Conservation (phyloP, 1,140 invertebrate genomes). For the Prorops nasuta region DNA sequence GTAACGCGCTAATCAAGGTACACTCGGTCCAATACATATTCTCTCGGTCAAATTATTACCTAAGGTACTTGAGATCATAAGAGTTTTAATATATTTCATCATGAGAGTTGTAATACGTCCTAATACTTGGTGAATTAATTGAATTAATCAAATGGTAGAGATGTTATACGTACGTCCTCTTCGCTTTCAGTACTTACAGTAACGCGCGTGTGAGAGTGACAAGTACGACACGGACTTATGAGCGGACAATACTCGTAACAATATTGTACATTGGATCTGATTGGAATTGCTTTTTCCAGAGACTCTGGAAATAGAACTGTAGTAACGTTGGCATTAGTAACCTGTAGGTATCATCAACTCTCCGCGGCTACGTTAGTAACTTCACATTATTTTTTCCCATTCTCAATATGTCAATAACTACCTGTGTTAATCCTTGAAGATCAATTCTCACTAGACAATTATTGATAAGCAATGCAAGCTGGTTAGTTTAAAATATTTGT, state of each 20-base stretch:
- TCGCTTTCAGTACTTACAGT: conserved; percentile 55
- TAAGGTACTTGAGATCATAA: conserved; percentile 3
- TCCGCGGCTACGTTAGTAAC: neutral
- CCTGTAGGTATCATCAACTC: conserved; percentile 28
- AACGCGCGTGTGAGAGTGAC: conserved; percentile 54
- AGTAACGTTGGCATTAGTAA: conserved; percentile 53
- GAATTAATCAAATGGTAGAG: conserved; percentile 30
- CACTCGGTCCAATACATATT: neutral
- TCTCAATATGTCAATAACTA: neutral
- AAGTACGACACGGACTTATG: conserved; percentile 54
- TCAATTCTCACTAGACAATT: neutral
- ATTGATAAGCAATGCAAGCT: too few species aligned
- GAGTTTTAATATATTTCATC: too few species aligned
- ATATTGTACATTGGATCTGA: conserved; percentile 56
- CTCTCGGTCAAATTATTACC: neutral
- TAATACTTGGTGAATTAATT: neutral
- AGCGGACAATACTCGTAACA: conserved; percentile 56
- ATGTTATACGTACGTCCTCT: conserved; percentile 55
- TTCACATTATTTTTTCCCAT: neutral
- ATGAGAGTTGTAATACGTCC: too few species aligned
- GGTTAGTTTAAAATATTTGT: too few species aligned
- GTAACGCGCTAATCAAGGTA: conserved; percentile 7
- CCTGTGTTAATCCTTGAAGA: neutral
- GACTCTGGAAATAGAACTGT: conserved; percentile 58
- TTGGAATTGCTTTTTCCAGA: conserved; percentile 58